Percentiles rank a stretch among this genome's conserved stretches.
These are phyloP conservation scores for Leptopilina drosophilae DNA, from an alignment of 2,888 invertebrate genomes.

Conservation along the genomic window DNA sequence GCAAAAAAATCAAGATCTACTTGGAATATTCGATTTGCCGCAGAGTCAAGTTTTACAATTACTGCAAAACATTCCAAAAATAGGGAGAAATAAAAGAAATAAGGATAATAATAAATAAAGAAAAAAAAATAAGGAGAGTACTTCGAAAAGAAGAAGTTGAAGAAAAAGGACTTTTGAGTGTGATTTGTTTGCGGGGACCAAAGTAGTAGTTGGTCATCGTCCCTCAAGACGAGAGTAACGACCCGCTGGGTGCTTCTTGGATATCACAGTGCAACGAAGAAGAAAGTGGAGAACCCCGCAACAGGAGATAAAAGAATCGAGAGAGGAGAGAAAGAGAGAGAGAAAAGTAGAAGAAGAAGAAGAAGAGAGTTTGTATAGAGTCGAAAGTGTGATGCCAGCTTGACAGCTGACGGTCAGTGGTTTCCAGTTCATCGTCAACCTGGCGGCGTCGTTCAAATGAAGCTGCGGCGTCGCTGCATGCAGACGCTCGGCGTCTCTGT, in stretches of 20 bases:
- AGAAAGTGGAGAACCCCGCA: slow-evolving; percentile 43
- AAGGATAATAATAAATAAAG: too few relatives aligned
- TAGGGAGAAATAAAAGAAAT: too few relatives aligned
- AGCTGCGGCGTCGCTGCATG: slow-evolving; percentile 76
- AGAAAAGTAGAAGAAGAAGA: not conserved
- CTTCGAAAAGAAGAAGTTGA: too few relatives aligned
- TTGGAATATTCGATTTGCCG: too few relatives aligned
- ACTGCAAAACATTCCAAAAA: slow-evolving; percentile 10
- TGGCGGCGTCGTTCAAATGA: slow-evolving; percentile 75
- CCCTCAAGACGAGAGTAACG: slow-evolving; percentile 31
- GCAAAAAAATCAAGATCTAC: too few relatives aligned
- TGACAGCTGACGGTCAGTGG: slow-evolving; percentile 63
- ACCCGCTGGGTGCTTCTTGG: slow-evolving; percentile 37
- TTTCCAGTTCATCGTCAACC: slow-evolving; percentile 70
- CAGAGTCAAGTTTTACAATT: too few relatives aligned
- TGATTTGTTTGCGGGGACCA: not conserved
- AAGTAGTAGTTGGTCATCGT: slow-evolving; percentile 21
- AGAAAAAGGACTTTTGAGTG: too few relatives aligned
- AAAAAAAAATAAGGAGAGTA: not conserved
- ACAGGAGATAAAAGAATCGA: slow-evolving; percentile 44
- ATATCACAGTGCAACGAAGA: slow-evolving; percentile 24
- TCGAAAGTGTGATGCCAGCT: slow-evolving; percentile 51
- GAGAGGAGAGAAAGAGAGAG: slow-evolving; percentile 25
- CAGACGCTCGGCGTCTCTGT: slow-evolving; percentile 76
- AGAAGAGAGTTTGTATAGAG: slow-evolving; percentile 11